Conservation (phyloP, 2,797 vertebrate species). For the Moxostoma hubbsi region DNA sequence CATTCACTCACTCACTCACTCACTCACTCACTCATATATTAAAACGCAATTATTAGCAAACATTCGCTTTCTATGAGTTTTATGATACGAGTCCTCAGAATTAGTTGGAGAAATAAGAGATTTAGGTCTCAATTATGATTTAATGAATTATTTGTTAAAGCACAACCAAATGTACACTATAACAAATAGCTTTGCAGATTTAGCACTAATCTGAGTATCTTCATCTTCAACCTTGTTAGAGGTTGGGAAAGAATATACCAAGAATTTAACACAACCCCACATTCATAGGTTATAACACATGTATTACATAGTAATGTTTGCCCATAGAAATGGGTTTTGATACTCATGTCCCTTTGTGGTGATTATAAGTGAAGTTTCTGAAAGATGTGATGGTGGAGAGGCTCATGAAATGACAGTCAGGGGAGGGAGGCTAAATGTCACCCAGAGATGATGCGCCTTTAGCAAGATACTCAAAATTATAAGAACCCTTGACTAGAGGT, state of each 20-base stretch:
- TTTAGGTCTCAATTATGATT: background rate
- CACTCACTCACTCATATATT: background rate
- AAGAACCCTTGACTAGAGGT: constrained; percentile 45
- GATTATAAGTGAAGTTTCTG: constrained; percentile 31
- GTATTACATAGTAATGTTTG: background rate
- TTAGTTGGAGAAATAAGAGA: background rate
- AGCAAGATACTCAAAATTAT: constrained; percentile 37
- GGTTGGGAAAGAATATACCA: no score
- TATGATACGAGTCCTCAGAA: background rate
- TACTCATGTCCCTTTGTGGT: constrained; percentile 9
- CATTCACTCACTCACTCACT: no score
- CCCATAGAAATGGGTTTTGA: constrained; percentile 1
- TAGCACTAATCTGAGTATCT: background rate
- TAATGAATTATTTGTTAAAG: background rate
- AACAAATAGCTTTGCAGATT: background rate
- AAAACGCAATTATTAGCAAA: background rate
- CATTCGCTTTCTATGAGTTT: background rate
- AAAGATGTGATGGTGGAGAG: constrained; percentile 42
- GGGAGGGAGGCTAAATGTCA: constrained; percentile 36
- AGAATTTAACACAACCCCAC: background rate
- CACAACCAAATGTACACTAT: background rate
- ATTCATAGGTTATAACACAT: background rate
- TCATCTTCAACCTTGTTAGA: background rate
- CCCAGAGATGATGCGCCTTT: constrained; percentile 42
- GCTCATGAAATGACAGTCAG: constrained; percentile 37